These are phyloP conservation scores for Deroptyus accipitrinus DNA, from an alignment of 2,113 vertebrate genomes.

Conservation along the genomic window DNA sequence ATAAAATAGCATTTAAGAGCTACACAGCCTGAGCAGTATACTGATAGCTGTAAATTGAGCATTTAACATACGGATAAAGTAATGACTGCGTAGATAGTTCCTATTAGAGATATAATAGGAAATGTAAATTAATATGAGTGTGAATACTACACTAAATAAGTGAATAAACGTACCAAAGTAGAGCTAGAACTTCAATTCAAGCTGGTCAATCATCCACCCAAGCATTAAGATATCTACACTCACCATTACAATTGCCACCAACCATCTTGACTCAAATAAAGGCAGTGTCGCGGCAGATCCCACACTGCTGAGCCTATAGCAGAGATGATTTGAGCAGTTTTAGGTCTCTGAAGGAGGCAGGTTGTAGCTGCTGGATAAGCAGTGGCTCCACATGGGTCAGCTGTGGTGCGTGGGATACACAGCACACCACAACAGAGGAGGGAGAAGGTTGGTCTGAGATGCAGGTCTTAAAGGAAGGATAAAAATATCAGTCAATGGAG, in stretches of 20 bases:
- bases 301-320: accelerated
- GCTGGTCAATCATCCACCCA: background rate
- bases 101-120: background rate
- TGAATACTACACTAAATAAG: background rate
- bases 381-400: accelerated
- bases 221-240: background rate
- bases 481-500: background rate
- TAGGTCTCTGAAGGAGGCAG: background rate
- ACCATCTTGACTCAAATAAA: background rate
- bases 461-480: background rate
- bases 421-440: background rate
- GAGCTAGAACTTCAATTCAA: background rate
- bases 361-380: background rate
- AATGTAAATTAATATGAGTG: background rate
- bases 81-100: background rate
- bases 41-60: conserved; percentile 13
- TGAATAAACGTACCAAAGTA: background rate
- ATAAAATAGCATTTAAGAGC: background rate
- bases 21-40: background rate
- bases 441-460: accelerated
- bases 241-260: background rate
- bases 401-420: accelerated
- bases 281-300: background rate
- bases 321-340: background rate
- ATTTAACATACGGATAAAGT: conserved; percentile 1